Base-by-base conservation (phyloP, 2,888 invertebrate genomes). In the Agelastica alni region DNA sequence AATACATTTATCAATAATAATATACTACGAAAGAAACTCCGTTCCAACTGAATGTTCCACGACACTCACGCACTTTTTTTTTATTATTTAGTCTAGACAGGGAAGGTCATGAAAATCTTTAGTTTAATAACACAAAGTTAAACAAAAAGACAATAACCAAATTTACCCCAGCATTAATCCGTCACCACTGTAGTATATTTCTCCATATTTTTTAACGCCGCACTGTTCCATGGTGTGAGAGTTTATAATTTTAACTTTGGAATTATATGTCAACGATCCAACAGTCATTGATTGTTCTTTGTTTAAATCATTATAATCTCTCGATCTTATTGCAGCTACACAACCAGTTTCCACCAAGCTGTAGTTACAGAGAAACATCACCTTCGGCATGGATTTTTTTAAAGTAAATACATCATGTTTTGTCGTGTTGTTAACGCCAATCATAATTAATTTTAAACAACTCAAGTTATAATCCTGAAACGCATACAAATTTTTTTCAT, bases 121-220 rank as follows among this genome's bases (percentile, higher is more conserved):
- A n/a, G n/a, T n/a, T n/a, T n/a, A n/a, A n/a, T n/a, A n/a, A n/a
- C n/a, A n/a, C n/a, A n/a, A n/a, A n/a, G n/a, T n/a, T n/a, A n/a
- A n/a, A n/a, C n/a, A n/a, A n/a, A n/a, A n/a, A n/a, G n/a, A n/a
- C n/a, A n/a, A n/a, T n/a, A n/a, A n/a, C n/a, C n/a, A n/a, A n/a
- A n/a, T n/a, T n/a, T 61, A 73, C 73, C 73, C 72, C 14, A 71
- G 52, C 72, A 73, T 72, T 4, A 70, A 17, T 31, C 69, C 67
- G 22, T 70, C 69, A 7, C 70, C 69, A 10, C 59, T 52, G 31
- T 69, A 68, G 17, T 67, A 60, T 3, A 75, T 28, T 53, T 74
- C 73, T 1, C 74, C 75, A 58, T 65, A 68, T 44, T 57, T 56
- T 20, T 67, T 62, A 4, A 64, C 53, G 0, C 61, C 66, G 2